Evolutionary conservation across 2,888 invertebrate species (phyloP), one percentile per base, ranked within the genome.

Genomic region (Apotomis betuletana): DNA sequence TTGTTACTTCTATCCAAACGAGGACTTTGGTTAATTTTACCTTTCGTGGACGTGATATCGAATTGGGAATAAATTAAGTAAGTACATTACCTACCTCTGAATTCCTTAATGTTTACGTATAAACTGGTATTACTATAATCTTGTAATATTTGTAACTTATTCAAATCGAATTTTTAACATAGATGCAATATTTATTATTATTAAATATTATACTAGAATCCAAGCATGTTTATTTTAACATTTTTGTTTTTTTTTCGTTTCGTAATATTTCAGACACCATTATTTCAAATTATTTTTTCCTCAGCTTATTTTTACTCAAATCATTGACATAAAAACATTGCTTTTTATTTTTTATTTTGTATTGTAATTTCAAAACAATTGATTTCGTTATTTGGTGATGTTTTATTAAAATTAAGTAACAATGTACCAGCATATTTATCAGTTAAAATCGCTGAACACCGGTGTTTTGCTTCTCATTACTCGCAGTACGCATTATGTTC

Each of bases 401-500:
- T 49, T 9, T 8, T 4, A 6, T 8, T 10, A 49, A 10, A 6
- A 49, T 10, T 49, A 49, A 27, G 27, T 27, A 2, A 27, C 2
- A 27, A 27, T 27, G 27, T 27, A 46, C 44, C 46, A 38, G 4
- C 13, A 27, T 55, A 55, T 44, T 13, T 12, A 64, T 44, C 51
- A 57, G 55, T 62, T 63, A 58, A 64, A 65, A 38, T 61, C 60
- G 49, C 27, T 13, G 49, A 49, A 36, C 6, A 67, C 44, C 61
- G 57, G 51, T 71, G 61, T 71, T 71, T 62, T 62, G 71, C 62
- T 57, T 67, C 54, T 55, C 60, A 70, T 67, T 67, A 55, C 71
- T 51, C 61, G 60, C 70, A 79, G 75, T 78, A 75, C 77, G 79
- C 77, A 81, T 46, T 27, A n/a, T 79, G 69, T 74, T 49, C 49